Percentiles rank a stretch among this genome's conserved stretches.
Conservation (phyloP, 1,140 invertebrate genomes). For the Arctopsyche grandis region DNA sequence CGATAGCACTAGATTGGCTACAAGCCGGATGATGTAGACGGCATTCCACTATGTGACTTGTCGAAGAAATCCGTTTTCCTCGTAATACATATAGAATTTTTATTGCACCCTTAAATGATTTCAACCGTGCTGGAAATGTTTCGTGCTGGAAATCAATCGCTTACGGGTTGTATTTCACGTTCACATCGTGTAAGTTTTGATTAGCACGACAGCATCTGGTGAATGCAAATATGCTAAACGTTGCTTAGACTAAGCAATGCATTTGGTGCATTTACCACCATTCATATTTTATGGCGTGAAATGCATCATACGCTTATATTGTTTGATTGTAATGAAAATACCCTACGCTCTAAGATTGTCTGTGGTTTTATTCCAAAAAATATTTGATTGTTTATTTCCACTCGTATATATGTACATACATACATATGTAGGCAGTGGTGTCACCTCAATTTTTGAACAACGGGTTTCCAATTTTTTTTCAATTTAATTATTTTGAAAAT, state of each 20-base stretch:
- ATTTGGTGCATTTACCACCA: background rate
- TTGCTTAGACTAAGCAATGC: background rate
- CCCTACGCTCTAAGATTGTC: too few relatives aligned
- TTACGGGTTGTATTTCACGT: background rate
- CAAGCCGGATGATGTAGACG: background rate
- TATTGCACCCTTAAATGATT: too few relatives aligned
- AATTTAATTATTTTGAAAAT: too few relatives aligned
- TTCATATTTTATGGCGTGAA: background rate
- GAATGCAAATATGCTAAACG: background rate
- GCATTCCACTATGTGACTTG: background rate
- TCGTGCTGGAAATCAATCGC: too few relatives aligned
- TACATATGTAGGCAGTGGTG: too few relatives aligned
- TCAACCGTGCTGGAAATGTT: too few relatives aligned
- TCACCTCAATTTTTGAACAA: too few relatives aligned
- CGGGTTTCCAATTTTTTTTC: too few relatives aligned
- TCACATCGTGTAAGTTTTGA: background rate
- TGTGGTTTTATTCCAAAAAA: too few relatives aligned
- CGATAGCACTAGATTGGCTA: background rate
- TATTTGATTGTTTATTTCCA: too few relatives aligned
- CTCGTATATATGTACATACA: too few relatives aligned
- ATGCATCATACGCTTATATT: background rate
- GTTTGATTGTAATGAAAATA: background rate
- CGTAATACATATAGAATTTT: too few relatives aligned
- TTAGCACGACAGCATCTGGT: background rate
- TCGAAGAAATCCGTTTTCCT: background rate